These are phyloP conservation scores for Anodontia alba DNA, from an alignment of 2,888 invertebrate genomes.

Conservation along the genomic window DNA sequence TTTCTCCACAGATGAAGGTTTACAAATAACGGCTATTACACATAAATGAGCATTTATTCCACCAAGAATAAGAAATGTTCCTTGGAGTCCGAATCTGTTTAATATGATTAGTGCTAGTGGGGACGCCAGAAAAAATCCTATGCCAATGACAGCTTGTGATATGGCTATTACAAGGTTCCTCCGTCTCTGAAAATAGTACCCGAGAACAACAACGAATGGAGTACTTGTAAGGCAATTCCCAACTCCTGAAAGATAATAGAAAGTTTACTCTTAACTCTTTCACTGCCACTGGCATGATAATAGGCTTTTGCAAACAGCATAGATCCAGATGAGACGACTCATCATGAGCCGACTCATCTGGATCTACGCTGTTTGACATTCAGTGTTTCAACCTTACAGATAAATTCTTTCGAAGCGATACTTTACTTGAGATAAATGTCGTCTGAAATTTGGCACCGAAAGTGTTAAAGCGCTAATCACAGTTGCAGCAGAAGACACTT, in stretches of 20 bases:
- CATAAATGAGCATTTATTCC: conserved; percentile 21
- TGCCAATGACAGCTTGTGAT: conserved; percentile 47
- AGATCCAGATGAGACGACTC: too few relatives aligned
- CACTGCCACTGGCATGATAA: too few relatives aligned
- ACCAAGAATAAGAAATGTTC: conserved; percentile 24
- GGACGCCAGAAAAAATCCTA: conserved; percentile 52
- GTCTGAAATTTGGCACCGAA: too few relatives aligned
- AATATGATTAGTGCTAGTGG: conserved; percentile 4
- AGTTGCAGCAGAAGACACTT: too few relatives aligned
- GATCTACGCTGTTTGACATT: too few relatives aligned
- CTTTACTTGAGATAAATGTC: too few relatives aligned
- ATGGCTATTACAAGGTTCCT: conserved; percentile 45
- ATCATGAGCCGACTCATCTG: too few relatives aligned
- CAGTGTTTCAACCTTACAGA: too few relatives aligned
- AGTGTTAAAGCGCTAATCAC: too few relatives aligned
- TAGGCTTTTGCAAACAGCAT: too few relatives aligned
- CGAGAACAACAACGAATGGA: conserved; percentile 49
- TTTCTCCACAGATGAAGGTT: conserved; percentile 11
- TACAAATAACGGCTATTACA: conserved; percentile 15
- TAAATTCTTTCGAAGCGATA: too few relatives aligned
- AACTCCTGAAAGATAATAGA: conserved; percentile 68
- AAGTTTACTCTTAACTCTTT: too few relatives aligned
- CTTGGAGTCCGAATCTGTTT: conserved; percentile 4
- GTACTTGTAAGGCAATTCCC: conserved; percentile 52
- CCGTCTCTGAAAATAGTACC: conserved; percentile 59